Evolutionary conservation across 2,888 invertebrate species (phyloP), one percentile per base, ranked within the genome.

Genomic region (Lithosia quadra): DNA sequence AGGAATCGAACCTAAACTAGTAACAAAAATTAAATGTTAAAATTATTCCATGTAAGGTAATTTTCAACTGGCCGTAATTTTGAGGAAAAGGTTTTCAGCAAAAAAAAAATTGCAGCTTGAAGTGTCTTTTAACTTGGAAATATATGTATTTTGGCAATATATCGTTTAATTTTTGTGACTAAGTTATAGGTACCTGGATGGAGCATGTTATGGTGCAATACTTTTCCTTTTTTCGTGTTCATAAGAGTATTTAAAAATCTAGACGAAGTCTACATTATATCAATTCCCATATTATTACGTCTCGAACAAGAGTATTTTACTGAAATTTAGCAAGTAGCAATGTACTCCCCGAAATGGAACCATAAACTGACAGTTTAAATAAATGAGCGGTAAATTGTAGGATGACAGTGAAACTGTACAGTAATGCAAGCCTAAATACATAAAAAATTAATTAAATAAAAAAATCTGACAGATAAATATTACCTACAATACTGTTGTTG

Each of bases 351-450:
- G 28, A 28, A 33, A 57, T 33, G 24, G 10, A n/a, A 34, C 24
- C 28, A 0, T 60, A 8, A 67, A 56, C 22, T 61, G 65, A 28
- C 65, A 69, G 72, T 76, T 78, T 24, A 28, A 28, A 28, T 28
- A 28, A 24, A 78, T 73, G 77, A 77, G 71, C 70, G 73, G 73
- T 63, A 74, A 69, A 71, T 78, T 74, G 75, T 61, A 36, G 60
- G 39, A 64, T 61, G 60, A 21, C 78, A 71, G 74, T 72, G 68
- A 74, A 65, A 22, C 79, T 71, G 76, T n/a, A n/a, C n/a, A n/a
- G n/a, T 71, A 71, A 74, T 65, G 74, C 81, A 82, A 82, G 83
- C 85, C 84, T 85, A 85, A 83, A 72, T 77, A 76, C 74, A 75
- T 79, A 63, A n/a, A n/a, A n/a, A 78, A 76, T 28, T 78, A 76